Evolutionary conservation across 2,113 vertebrate species (phyloP).

Genomic region (Regulus satrapa): DNA sequence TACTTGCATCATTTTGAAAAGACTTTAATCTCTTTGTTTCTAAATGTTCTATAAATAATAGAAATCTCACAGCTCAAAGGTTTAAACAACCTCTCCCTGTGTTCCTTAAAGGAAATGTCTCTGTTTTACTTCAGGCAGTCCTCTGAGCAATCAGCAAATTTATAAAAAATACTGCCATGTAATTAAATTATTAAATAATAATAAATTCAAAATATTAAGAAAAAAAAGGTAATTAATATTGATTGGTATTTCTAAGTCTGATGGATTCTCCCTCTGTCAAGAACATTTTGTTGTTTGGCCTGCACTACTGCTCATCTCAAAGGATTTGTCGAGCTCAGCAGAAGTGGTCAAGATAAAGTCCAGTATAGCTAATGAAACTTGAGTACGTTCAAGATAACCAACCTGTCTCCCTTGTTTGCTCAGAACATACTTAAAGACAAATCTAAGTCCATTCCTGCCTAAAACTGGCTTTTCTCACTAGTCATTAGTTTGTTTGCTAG

Average conservation of each 20-base stretch:
- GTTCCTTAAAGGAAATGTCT: background rate
- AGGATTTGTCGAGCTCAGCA: background rate
- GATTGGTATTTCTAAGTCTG: background rate
- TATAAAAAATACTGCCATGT: background rate
- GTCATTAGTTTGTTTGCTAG: background rate
- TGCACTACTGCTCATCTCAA: background rate
- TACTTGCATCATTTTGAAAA: background rate
- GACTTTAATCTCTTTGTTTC: background rate
- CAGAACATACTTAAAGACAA: background rate
- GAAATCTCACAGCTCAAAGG: background rate
- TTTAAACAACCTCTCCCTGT: background rate
- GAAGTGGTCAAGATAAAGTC: background rate
- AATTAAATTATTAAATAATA: background rate
- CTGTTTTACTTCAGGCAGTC: background rate
- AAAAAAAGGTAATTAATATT: background rate
- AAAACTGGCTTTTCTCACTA: background rate
- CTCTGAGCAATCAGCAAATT: background rate
- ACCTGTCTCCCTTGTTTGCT: background rate
- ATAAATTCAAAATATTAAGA: background rate
- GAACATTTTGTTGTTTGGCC: background rate
- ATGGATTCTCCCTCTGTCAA: background rate
- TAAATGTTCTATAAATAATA: background rate
- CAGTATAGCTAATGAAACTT: background rate
- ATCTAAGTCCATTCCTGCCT: background rate
- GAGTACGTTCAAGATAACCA: background rate